A percentile compares a stretch with the other conserved stretches of the same genome.
phyloP scores from a whole-genome alignment of 2,113 vertebrate species.

The Anarrhichthys ocellatus region DNA sequence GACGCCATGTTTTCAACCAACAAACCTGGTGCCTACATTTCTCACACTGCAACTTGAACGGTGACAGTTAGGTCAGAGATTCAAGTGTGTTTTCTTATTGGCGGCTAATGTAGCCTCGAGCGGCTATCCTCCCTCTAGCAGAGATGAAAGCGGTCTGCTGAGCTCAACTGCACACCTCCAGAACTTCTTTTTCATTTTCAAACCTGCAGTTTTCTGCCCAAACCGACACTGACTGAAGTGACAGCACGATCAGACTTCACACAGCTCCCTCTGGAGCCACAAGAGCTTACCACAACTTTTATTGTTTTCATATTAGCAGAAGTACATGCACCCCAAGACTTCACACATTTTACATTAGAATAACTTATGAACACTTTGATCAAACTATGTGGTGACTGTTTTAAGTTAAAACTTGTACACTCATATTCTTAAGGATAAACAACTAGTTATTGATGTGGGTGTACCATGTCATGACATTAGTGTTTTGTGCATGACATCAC shows the following conservation, averaged over 20 bases:
- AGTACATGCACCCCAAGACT: neutral
- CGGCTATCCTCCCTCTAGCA: neutral
- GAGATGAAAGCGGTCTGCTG: neutral
- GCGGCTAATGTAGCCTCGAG: neutral
- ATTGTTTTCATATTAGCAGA: neutral
- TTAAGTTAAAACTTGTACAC: neutral
- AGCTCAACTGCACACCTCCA: neutral
- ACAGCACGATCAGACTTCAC: neutral
- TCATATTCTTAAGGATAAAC: neutral
- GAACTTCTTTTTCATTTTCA: neutral
- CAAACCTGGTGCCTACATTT: neutral
- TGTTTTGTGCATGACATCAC: slow-evolving; percentile 11
- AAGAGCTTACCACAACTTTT: no score
- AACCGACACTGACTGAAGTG: neutral
- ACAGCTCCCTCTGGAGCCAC: neutral
- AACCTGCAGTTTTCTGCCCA: neutral
- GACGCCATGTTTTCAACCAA: neutral
- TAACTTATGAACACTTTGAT: neutral
- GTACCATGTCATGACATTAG: neutral
- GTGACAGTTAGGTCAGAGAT: neutral
- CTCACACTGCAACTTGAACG: neutral
- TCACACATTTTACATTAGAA: slow-evolving; percentile 12
- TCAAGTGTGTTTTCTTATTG: neutral
- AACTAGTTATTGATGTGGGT: neutral
- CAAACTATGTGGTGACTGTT: neutral